These are phyloP conservation scores for Smittia aterrima DNA, from an alignment of 2,888 invertebrate genomes.

Conservation along the genomic window DNA sequence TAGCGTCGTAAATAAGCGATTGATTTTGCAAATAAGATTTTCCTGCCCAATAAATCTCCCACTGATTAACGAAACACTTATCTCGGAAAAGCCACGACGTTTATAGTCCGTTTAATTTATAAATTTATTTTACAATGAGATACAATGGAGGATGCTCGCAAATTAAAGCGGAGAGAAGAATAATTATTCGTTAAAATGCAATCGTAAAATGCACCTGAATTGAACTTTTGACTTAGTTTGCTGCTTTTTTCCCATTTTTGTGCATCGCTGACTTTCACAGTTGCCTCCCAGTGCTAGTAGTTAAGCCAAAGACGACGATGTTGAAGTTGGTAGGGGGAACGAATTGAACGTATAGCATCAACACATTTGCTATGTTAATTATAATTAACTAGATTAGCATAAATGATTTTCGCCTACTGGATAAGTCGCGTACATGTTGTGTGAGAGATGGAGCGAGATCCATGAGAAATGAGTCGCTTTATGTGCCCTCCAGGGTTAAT, in stretches of 20 bases:
- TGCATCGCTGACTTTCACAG: conserved; percentile 4
- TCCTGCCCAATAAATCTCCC: conserved; percentile 29
- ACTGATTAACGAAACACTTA: conserved; percentile 37
- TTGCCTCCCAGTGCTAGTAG: conserved; percentile 7
- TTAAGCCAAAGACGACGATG: not conserved
- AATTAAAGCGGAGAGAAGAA: not conserved
- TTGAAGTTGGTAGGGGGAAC: not conserved
- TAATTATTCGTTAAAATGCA: conserved; percentile 28
- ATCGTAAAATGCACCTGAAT: conserved; percentile 36
- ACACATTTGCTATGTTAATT: conserved; percentile 39
- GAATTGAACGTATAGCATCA: conserved; percentile 4
- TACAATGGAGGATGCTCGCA: not conserved
- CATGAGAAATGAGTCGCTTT: not conserved
- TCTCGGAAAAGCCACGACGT: conserved; percentile 24
- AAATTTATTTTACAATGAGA: conserved; percentile 19
- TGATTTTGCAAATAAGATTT: not conserved
- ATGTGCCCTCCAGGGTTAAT: conserved; percentile 25
- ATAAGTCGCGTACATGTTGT: not conserved
- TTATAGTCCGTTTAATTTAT: conserved; percentile 30
- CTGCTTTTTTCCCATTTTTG: not conserved
- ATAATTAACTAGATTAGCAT: conserved; percentile 41
- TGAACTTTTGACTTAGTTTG: conserved; percentile 29
- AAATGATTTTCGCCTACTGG: conserved; percentile 39
- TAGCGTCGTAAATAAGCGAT: conserved; percentile 29
- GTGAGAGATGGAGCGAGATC: not conserved